Percentiles rank a stretch among this genome's conserved stretches.
Evolutionary conservation across 1,140 invertebrate species (phyloP).

Genomic region (Trichonephila clavata): DNA sequence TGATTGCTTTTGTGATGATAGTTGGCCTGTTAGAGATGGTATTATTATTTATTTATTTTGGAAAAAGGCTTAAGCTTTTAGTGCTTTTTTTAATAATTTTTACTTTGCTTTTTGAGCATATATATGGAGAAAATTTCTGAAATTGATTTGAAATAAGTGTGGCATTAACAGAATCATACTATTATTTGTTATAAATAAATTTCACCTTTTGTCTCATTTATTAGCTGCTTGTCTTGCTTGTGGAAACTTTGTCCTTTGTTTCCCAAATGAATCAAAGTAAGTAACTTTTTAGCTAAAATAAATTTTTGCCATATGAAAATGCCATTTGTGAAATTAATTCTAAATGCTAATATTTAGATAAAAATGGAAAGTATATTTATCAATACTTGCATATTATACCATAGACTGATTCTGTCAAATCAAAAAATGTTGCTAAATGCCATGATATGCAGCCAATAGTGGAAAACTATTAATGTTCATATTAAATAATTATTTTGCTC

Average conservation of each 20-base stretch:
- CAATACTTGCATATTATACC: background rate
- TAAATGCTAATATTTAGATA: background rate
- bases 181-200: background rate
- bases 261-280: conserved; percentile 82
- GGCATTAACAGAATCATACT: too few species aligned
- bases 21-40: conserved; percentile 85
- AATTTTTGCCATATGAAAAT: background rate
- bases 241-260: conserved; percentile 83
- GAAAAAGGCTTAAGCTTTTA: too few species aligned
- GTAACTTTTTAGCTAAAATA: background rate
- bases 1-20: conserved; percentile 84
- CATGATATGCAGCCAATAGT: too few species aligned
- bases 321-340: background rate
- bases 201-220: conserved; percentile 54
- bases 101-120: background rate
- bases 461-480: too few species aligned
- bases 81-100: background rate
- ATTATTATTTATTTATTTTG: conserved; percentile 58
- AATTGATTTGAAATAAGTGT: too few species aligned
- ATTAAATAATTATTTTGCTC: too few species aligned
- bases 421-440: too few species aligned
- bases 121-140: too few species aligned
- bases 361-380: background rate
- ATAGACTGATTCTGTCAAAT: too few species aligned
- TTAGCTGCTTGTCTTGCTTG: conserved; percentile 84